phyloP scores from a whole-genome alignment of 2,888 invertebrate genomes.

The Agrochola litura region DNA sequence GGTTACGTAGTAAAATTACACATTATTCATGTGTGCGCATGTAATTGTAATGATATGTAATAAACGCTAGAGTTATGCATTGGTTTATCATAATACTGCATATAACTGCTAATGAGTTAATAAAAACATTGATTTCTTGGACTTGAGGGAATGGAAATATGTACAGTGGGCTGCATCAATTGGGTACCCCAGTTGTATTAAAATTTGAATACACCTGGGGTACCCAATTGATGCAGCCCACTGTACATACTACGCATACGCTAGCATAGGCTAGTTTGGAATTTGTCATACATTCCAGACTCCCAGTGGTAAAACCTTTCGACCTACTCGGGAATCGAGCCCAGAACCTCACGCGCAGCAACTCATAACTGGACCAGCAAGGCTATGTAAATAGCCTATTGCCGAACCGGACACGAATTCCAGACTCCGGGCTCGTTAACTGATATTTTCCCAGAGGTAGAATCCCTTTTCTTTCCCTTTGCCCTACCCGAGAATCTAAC shows the following conservation, averaged over 20 bases:
- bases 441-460: neutral
- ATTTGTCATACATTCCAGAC: neutral
- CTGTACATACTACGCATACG: neutral
- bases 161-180: no score
- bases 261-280: neutral
- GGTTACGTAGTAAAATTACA: conserved; percentile 3
- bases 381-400: neutral
- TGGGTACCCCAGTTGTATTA: no score
- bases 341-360: neutral
- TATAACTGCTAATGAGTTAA: neutral
- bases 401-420: no score
- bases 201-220: no score
- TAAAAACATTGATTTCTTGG: conserved; percentile 14
- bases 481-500: neutral
- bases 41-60: conserved; percentile 22
- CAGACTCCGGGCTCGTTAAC: neutral
- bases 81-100: conserved; percentile 2
- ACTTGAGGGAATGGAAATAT: neutral
- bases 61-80: conserved; percentile 18
- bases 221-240: no score
- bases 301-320: neutral
- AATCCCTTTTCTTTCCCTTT: no score
- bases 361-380: neutral
- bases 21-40: conserved; percentile 6
- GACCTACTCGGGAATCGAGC: neutral